phyloP scores from a whole-genome alignment of 2,888 invertebrate species.

The Cancer borealis region DNA sequence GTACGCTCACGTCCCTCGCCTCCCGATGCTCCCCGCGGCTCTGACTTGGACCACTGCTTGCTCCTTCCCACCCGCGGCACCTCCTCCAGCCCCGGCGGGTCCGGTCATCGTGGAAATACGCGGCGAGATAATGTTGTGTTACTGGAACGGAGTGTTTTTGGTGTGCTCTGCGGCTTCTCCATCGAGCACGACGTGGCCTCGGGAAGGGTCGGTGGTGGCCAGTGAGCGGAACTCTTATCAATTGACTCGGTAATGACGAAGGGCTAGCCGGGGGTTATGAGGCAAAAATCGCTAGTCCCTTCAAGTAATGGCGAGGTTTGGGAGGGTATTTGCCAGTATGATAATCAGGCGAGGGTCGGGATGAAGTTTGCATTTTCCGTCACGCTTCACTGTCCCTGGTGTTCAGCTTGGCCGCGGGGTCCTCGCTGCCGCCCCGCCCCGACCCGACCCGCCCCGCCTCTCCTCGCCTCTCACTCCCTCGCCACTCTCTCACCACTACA shows the following conservation, averaged over 20 bases:
- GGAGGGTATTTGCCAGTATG: background rate
- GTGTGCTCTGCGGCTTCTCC: background rate
- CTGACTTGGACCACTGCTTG: background rate
- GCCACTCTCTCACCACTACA: constrained; percentile 46
- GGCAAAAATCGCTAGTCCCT: background rate
- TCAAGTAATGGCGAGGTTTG: constrained; percentile 31
- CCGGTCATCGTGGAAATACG: background rate
- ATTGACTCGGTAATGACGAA: constrained; percentile 33
- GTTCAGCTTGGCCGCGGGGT: constrained; percentile 43
- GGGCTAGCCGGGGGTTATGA: background rate
- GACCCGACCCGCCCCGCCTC: background rate
- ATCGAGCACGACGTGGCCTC: background rate
- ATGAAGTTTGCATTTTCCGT: constrained; percentile 72
- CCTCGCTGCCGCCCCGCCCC: background rate
- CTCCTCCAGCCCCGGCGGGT: background rate
- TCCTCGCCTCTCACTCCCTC: constrained; percentile 1
- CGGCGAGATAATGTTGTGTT: background rate
- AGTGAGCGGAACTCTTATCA: constrained; percentile 27
- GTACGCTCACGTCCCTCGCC: constrained; percentile 56
- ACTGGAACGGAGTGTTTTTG: constrained; percentile 3
- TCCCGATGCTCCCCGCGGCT: constrained; percentile 42
- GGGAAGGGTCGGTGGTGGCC: background rate
- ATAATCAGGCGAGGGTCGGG: constrained; percentile 52
- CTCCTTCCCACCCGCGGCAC: background rate
- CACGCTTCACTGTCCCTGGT: constrained; percentile 65